phyloP scores from a whole-genome alignment of 2,797 vertebrate species.

The Lagorchestes hirsutus region DNA sequence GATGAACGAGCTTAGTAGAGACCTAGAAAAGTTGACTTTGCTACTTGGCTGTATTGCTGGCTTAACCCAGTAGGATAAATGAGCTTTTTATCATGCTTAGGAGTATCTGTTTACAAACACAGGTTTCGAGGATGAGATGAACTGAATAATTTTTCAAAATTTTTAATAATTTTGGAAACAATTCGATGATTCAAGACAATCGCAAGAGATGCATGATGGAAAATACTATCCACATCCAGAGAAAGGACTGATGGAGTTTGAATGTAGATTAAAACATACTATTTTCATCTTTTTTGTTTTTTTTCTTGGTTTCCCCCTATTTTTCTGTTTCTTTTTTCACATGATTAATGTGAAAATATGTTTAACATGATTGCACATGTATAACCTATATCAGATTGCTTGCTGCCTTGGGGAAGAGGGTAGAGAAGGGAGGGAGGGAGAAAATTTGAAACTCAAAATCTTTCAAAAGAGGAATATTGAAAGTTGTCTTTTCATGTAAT shows the following conservation, averaged over 20 bases:
- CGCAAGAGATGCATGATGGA: neutral
- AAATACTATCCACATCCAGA: neutral
- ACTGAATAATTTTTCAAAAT: slow-evolving; percentile 47
- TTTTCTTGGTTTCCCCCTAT: neutral
- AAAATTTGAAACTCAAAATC: neutral
- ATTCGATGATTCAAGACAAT: neutral
- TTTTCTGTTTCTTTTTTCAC: neutral
- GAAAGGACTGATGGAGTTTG: neutral
- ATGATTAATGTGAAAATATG: neutral
- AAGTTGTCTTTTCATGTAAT: neutral
- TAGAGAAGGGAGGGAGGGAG: neutral
- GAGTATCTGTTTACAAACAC: slow-evolving; percentile 58
- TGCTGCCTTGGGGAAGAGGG: neutral
- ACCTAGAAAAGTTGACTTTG: slow-evolving; percentile 26
- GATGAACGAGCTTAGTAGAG: neutral
- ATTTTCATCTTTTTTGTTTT: neutral
- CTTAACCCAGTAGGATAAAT: slow-evolving; percentile 54
- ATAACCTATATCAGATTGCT: neutral
- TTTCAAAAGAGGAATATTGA: neutral
- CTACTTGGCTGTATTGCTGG: neutral
- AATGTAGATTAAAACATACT: neutral
- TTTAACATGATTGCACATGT: neutral
- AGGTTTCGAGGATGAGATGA: slow-evolving; percentile 42
- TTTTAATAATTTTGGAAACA: slow-evolving; percentile 25
- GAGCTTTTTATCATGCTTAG: slow-evolving; percentile 57